phyloP scores from a whole-genome alignment of 2,888 invertebrate species.

The Linnaemya tessellans region DNA sequence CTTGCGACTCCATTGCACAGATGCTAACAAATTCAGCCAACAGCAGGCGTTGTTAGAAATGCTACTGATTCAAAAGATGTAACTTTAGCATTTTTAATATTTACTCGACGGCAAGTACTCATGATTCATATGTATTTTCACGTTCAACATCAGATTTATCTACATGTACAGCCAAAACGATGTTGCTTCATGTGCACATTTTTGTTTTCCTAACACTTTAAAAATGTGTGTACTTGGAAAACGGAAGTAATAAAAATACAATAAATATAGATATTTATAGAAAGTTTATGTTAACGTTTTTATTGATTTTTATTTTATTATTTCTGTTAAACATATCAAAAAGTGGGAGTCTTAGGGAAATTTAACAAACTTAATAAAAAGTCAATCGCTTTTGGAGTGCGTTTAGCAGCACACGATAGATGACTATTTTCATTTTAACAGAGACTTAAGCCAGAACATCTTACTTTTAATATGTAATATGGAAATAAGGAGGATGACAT shows the following conservation, averaged over 20 bases:
- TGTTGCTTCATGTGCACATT: not conserved
- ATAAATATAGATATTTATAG: not conserved
- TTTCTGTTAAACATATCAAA: not conserved
- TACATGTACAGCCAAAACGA: not conserved
- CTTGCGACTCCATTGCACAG: no score
- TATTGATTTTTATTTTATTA: slow-evolving; percentile 1
- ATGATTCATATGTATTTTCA: no score
- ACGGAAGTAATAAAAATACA: not conserved
- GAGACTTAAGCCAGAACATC: not conserved
- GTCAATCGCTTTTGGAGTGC: not conserved
- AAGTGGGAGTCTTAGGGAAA: not conserved
- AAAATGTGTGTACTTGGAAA: no score
- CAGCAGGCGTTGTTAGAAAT: no score
- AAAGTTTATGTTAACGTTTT: not conserved
- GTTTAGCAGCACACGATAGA: not conserved
- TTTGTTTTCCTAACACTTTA: no score
- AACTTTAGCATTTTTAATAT: no score
- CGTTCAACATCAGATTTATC: no score
- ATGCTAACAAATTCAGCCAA: no score
- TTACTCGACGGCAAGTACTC: no score
- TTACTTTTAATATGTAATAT: not conserved
- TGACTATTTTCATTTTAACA: not conserved
- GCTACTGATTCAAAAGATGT: no score
- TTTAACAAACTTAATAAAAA: not conserved
- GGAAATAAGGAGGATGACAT: not conserved